These are phyloP conservation scores for Conger conger DNA, from an alignment of 2,113 vertebrate genomes.

Conservation along the genomic window DNA sequence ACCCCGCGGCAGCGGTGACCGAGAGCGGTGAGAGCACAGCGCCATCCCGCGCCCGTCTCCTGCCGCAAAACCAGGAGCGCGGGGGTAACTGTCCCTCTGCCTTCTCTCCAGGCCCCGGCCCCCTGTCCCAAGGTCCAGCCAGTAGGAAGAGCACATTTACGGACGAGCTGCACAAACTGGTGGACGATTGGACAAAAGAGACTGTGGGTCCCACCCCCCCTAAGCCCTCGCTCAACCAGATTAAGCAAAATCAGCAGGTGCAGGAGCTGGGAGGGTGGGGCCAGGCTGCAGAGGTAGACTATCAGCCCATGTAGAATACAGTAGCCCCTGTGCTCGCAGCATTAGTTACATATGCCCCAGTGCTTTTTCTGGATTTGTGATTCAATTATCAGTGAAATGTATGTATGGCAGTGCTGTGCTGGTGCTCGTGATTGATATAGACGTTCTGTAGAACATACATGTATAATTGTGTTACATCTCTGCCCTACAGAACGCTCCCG, in stretches of 20 bases:
- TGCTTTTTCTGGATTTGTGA: too few relatives aligned
- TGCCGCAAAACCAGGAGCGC: background rate
- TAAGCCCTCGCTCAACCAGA: slow-evolving; percentile 88
- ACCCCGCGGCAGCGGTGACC: slow-evolving; percentile 37
- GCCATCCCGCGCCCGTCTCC: background rate
- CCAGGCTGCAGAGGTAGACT: slow-evolving; percentile 73
- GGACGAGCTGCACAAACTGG: slow-evolving; percentile 87
- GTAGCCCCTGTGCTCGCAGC: background rate
- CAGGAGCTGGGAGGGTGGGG: slow-evolving; percentile 80
- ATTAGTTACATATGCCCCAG: background rate
- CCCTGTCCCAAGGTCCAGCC: slow-evolving; percentile 56
- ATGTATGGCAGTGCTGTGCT: background rate
- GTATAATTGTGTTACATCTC: slow-evolving; percentile 23
- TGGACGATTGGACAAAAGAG: slow-evolving; percentile 90
- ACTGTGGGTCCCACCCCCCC: slow-evolving; percentile 63
- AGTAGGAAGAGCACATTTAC: slow-evolving; percentile 87
- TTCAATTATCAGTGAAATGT: background rate
- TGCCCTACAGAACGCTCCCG: slow-evolving; percentile 53
- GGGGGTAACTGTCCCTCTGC: background rate
- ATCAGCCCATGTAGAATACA: background rate
- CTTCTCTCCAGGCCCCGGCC: slow-evolving; percentile 62
- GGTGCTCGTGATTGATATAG: background rate
- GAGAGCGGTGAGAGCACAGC: slow-evolving; percentile 51
- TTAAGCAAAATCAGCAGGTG: slow-evolving; percentile 86
- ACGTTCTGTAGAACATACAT: background rate